Base-by-base conservation (phyloP, 2,888 invertebrate genomes). In the Melieria crassipennis region DNA sequence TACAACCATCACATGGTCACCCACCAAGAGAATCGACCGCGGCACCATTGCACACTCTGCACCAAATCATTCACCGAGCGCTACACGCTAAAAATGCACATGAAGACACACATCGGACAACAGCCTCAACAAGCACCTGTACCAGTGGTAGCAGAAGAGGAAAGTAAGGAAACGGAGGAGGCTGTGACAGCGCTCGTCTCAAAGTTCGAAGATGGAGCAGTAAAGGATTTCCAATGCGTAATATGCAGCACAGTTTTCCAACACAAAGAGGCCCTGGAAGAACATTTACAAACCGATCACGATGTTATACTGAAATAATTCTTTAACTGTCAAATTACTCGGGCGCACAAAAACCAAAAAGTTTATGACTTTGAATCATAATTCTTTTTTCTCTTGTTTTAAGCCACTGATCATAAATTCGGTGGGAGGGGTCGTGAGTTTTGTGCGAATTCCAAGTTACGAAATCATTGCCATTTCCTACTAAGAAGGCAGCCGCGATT, bases 1-100 rank as follows among this genome's bases (percentile, higher is more conserved):
- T 85, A 78, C 16, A 83, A 80, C 46, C 85, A 85, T 67, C 85
- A 85, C 64, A 80, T 83, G 58, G 75, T 85, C 0, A 85, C 81
- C 10, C 85, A 85, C 65, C 83, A 81, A 56, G 85, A 85, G 73
- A 82, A 85, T 67, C 74, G 85, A 1, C 86, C 86, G 0, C 73
- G 86, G 6, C 83, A 86, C 50, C 81, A 82, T 65, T 85, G 85
- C 48, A 75, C 80, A 0, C 75, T 81, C 0, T 85, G 85, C 55
- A 80, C 84, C 1, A 85, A 85, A 71, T 83, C 82, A 0, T 85
- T 85, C 45, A 84, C 86, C 0, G 86, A 85, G 67, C 83, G 84
- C 30, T 85, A 85, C 67, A 85, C 86, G 4, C 79, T 85, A 4
- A 85, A 86, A 73, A 81, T 85, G 79, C 85, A 85, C 55, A 78